Conservation (phyloP, 2,888 invertebrate genomes). For the Troilus luridus region DNA sequence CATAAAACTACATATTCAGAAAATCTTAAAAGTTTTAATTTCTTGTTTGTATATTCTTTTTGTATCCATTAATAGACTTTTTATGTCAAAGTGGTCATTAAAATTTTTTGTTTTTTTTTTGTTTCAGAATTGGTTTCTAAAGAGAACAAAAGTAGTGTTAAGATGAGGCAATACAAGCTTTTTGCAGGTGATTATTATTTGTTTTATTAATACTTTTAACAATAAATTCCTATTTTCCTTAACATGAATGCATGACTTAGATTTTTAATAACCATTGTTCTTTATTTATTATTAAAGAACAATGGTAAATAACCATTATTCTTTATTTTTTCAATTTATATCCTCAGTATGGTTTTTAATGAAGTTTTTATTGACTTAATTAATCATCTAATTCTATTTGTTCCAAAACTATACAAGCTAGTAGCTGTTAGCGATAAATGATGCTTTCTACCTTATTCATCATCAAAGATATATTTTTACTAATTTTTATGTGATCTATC, state of each 20-base stretch:
- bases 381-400: background rate
- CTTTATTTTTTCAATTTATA: background rate
- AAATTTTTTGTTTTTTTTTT: conserved; percentile 66
- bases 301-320: too few species aligned
- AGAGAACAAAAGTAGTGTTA: conserved; percentile 76
- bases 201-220: background rate
- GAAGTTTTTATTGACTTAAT: background rate
- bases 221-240: conserved; percentile 45
- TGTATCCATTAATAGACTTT: too few species aligned
- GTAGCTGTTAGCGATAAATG: background rate
- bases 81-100: too few species aligned
- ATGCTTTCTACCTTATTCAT: background rate
- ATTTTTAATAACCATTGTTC: background rate
- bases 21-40: too few species aligned
- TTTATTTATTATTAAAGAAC: too few species aligned
- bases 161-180: conserved; percentile 90
- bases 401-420: background rate
- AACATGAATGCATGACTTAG: background rate
- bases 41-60: too few species aligned
- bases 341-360: background rate
- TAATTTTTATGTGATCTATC: background rate
- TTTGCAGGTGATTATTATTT: conserved; percentile 77
- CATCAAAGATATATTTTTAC: background rate
- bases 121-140: conserved; percentile 84
- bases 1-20: too few species aligned